Base-by-base conservation (phyloP, 2,888 invertebrate species). In the Corythucha ciliata region DNA sequence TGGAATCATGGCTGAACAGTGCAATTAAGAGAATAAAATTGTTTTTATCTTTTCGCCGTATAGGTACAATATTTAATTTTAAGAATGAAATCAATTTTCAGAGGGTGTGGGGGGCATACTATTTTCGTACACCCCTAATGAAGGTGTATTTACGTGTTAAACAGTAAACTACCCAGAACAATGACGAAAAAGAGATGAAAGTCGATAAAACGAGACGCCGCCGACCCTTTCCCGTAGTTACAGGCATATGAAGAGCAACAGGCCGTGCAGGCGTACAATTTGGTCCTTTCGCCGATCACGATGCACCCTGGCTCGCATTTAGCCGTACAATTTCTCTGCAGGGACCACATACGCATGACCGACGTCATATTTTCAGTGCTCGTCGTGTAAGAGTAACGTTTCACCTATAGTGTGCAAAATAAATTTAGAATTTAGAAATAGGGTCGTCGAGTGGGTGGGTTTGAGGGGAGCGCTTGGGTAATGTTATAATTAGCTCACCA, bases 271-370 rank as follows among this genome's bases (percentile, higher is more conserved):
- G 88, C 85, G 68, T 85, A 85, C 1, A 91, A 70, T 65, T 90
- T 90, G 4, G 88, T 89, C 42, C 90, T 72, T 66, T 91, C 90
- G 0, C 90, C 90, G 58, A 91, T 88, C 44, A 89, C 78, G 63
- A 90, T 88, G 69, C 89, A 90, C 10, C 88, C 89, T 0, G 87
- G 79, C 61, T 89, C 87, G 68, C 90, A 91, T 63, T 79, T 81
- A 61, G 80, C 80, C 0, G 84, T 78, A 65, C 90, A 90, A 65
- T 84, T 83, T 10, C 90, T 74, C 66, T 88, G 85, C 52, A 89
- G 65, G 0, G 86, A 80, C 88, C 89, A 90, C 74, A 86, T 78
- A 66, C 80, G 80, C 0, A 81, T 81, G 8, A 76, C 78, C 1
- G 85, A 83, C 0, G 80, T 80, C 22, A 77, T 72, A 65, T 88